Evolutionary conservation across 1,140 invertebrate species (phyloP), one percentile per base, ranked within the genome.

Genomic region (Zaprionus taronus): DNA sequence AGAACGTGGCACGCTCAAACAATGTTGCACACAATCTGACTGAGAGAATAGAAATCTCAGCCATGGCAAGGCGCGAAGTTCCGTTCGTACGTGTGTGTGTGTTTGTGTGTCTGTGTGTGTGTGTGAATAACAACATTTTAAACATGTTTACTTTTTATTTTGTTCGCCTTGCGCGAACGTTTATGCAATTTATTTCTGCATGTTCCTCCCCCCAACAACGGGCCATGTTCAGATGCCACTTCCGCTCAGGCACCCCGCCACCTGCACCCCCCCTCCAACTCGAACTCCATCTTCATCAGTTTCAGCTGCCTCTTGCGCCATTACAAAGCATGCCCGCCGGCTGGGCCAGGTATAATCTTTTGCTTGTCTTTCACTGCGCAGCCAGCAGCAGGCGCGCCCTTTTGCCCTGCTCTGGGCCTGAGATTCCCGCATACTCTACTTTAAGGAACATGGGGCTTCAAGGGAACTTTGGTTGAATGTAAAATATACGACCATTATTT

Each of bases 71-170:
- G 12, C 34, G 61, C 69, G 38, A 57, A 36, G 36, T 63, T 24
- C 11, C 11, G 47, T 58, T 22, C 53, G 61, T 41, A 56, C 55
- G 65, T 56, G 66, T 56, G n/a, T 51, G 51, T 36, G 22, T 53
- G 41, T 55, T 62, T 49, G 72, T 61, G 49, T 61, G 60, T 67
- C 15, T 71, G n/a, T 64, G 22, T 75, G 31, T 87, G 72, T 86
- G 79, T 80, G 81, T 84, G 84, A 90, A 90, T 84, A 90, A 90
- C 85, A 90, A 90, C 79, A 90, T 90, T 89, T 90, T 85, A 85
- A 90, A 85, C 81, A 90, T 90, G 82, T 90, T 89, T 81, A 76
- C 85, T 71, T 90, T 90, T 82, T 85, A 70, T 74, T 80, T 81
- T 82, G 69, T 62, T 82, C 41, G 47, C 64, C 66, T 47, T 49